Evolutionary conservation across 1,140 invertebrate genomes (phyloP), one percentile per base, ranked within the genome.

Genomic region (Drosophila nebulosa): DNA sequence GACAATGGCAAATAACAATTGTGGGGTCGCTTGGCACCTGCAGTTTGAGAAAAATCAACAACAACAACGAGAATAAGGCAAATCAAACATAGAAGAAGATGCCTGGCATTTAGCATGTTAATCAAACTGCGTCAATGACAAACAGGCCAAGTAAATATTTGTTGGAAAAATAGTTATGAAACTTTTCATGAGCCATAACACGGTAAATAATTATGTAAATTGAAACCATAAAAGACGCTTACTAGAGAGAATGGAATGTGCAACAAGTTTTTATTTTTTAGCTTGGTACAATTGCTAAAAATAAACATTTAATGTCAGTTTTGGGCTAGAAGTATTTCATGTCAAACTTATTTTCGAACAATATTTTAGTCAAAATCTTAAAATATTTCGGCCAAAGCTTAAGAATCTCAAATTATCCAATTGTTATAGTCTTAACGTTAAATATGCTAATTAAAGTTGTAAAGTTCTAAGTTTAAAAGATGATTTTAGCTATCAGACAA

Each of bases 1-100:
- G 78, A 80, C 78, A 80, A 69, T 65, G 50, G 67, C 61, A 62
- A 80, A 79, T 75, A 74, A 74, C 80, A 70, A 51, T 68, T 32
- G 80, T 80, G 76, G 69, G 69, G 69, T 46, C 68, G 53, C 24
- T 42, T 39, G 56, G 39, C 70, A 73, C 62, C 70, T 74, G 71
- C 71, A 66, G 12, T 14, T 30, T 21, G 65, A n/a, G 39, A 46
- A 46, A 42, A 42, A 42, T 16, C 14, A 42, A 16, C 14, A 42
- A 0, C 14, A 42, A 42, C 36, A 16, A 39, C 36, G 14, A 39
- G n/a, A 5, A 39, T n/a, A 16, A 39, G 2, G n/a, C 36, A 39
- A 39, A 14, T 39, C 14, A 39, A 39, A 39, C n/a, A 42, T 42
- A 46, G 7, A 46, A 46, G 39, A 46, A 46, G 39, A 46, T 46